Evolutionary conservation across 2,888 invertebrate genomes (phyloP).

Genomic region (Hypselothyrea guttata): DNA sequence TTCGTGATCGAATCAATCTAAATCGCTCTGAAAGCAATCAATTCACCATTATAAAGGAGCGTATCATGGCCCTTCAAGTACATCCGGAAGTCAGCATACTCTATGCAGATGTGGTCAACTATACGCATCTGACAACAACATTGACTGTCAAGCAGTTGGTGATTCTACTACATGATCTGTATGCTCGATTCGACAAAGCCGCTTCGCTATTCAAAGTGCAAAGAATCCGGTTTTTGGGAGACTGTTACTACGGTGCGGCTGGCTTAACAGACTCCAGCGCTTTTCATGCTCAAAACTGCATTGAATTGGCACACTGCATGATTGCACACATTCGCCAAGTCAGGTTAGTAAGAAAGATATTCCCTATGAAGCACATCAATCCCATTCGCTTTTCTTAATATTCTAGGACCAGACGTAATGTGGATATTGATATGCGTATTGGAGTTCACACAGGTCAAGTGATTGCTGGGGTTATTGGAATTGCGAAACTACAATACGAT

Average conservation of each 20-base stretch:
- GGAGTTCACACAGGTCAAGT: constrained; percentile 96
- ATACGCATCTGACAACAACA: constrained; percentile 89
- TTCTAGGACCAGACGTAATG: constrained; percentile 85
- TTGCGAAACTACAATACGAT: constrained; percentile 97
- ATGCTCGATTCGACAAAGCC: constrained; percentile 94
- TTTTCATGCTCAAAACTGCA: constrained; percentile 93
- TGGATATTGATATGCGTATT: constrained; percentile 97
- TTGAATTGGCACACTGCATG: constrained; percentile 94
- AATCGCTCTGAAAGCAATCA: fast-evolving
- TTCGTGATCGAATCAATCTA: constrained; percentile 83
- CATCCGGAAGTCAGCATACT: constrained; percentile 94
- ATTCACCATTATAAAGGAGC: not conserved
- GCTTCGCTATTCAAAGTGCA: constrained; percentile 90
- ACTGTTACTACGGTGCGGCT: constrained; percentile 96
- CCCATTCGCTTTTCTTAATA: not conserved
- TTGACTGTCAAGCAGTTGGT: constrained; percentile 91
- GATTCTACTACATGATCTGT: constrained; percentile 93
- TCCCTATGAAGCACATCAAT: too few species aligned
- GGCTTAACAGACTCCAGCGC: constrained; percentile 90
- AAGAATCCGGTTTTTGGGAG: constrained; percentile 95
- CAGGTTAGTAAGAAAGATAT: constrained; percentile 25
- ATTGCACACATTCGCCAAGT: constrained; percentile 91
- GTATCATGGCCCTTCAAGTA: constrained; percentile 86
- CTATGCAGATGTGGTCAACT: constrained; percentile 97
- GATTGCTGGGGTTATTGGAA: constrained; percentile 94